phyloP scores from a whole-genome alignment of 2,888 invertebrate genomes.

The Panopea generosa region DNA sequence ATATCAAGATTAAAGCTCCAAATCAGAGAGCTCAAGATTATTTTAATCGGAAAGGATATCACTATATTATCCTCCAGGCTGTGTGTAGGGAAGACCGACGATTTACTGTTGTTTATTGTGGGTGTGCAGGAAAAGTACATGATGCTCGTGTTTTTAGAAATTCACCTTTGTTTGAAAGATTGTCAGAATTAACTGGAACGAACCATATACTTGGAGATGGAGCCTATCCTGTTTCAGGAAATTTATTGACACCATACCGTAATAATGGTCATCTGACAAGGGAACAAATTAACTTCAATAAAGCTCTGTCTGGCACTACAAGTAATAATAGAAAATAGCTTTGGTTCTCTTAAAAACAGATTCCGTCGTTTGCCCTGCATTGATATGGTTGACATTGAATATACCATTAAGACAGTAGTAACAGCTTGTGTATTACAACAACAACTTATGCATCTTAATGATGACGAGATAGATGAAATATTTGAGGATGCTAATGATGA shows the following conservation, averaged over 20 bases:
- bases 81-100: slow-evolving; percentile 5
- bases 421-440: too few relatives aligned
- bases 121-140: slow-evolving; percentile 29
- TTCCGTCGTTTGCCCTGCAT: too few relatives aligned
- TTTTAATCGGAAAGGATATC: slow-evolving; percentile 21
- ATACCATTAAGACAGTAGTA: too few relatives aligned
- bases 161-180: slow-evolving; percentile 1
- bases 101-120: slow-evolving; percentile 23
- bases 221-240: slow-evolving; percentile 16
- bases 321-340: too few relatives aligned
- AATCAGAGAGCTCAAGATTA: neutral
- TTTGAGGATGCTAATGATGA: too few relatives aligned
- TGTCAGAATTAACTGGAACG: neutral
- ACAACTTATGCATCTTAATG: too few relatives aligned
- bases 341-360: too few relatives aligned
- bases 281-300: slow-evolving; percentile 38
- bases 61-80: slow-evolving; percentile 16
- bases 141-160: slow-evolving; percentile 22
- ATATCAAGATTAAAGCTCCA: slow-evolving; percentile 18
- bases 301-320: slow-evolving; percentile 9
- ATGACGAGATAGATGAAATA: too few relatives aligned
- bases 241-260: slow-evolving; percentile 24
- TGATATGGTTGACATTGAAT: too few relatives aligned
- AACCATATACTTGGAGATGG: slow-evolving; percentile 32
- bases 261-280: slow-evolving; percentile 31